Evolutionary conservation across 2,113 vertebrate genomes (phyloP).

Genomic region (Chaetura pelagica): DNA sequence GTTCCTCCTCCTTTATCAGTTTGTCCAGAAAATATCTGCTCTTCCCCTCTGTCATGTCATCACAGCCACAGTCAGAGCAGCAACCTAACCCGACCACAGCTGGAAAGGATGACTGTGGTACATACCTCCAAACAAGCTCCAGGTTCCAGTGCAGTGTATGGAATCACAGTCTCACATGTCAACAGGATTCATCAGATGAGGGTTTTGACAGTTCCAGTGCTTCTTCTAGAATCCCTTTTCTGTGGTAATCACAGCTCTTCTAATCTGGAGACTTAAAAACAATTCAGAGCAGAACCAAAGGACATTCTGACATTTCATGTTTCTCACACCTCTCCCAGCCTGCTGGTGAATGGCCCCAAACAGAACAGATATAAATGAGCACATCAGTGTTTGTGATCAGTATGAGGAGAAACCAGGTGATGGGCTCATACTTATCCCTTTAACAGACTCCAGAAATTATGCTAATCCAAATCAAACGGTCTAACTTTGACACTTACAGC

Average conservation of each 20-base stretch:
- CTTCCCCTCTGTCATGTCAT: background rate
- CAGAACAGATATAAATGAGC: background rate
- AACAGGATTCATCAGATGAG: background rate
- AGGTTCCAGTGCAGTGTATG: background rate
- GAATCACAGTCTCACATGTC: background rate
- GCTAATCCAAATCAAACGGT: conserved; percentile 13
- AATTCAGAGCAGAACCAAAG: background rate
- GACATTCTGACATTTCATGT: background rate
- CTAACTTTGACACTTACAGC: conserved; percentile 9
- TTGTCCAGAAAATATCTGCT: background rate
- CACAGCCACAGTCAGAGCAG: background rate
- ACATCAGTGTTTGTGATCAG: background rate
- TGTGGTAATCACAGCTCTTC: background rate
- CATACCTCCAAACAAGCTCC: background rate
- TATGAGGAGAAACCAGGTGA: background rate
- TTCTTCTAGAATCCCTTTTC: background rate
- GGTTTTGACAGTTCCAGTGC: background rate
- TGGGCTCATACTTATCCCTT: background rate
- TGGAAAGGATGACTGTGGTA: background rate
- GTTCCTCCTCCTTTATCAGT: background rate
- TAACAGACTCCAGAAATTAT: background rate
- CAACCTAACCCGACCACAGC: background rate
- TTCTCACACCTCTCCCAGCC: background rate
- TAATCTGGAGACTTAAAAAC: background rate
- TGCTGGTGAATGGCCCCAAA: background rate